Evolutionary conservation across 2,888 invertebrate species (phyloP).

Genomic region (Phanerotoma sp.): DNA sequence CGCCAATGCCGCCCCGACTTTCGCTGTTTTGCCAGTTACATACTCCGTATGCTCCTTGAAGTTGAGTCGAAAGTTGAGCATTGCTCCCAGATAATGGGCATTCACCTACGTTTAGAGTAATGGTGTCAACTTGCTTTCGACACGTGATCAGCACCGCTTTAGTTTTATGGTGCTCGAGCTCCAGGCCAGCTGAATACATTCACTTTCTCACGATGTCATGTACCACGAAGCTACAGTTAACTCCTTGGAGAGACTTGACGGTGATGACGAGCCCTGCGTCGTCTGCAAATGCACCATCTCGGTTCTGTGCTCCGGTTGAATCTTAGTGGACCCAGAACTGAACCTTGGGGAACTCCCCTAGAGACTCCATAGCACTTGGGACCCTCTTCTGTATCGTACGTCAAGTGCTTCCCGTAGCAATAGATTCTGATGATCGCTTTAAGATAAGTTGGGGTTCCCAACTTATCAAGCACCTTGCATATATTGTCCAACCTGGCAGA

Average conservation of each 20-base stretch:
- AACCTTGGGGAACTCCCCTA: conserved; percentile 27
- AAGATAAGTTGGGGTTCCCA: conserved; percentile 29
- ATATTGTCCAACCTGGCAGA: conserved; percentile 18
- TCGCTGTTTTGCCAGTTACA: conserved; percentile 19
- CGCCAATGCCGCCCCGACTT: conserved; percentile 20
- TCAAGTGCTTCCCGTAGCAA: conserved; percentile 25
- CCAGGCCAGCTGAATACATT: conserved; percentile 13
- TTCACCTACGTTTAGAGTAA: conserved; percentile 18
- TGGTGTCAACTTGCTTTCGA: conserved; percentile 17
- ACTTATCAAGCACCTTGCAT: conserved; percentile 13
- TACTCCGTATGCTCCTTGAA: conserved; percentile 19
- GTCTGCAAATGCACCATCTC: conserved; percentile 17
- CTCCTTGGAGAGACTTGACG: too few relatives aligned
- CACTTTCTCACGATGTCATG: not conserved
- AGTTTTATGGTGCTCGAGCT: conserved; percentile 31
- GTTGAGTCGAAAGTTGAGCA: conserved; percentile 25
- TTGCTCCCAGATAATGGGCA: conserved; percentile 29
- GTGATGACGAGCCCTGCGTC: too few relatives aligned
- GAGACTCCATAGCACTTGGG: conserved; percentile 10
- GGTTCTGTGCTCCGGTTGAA: not conserved
- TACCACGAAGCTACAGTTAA: too few relatives aligned
- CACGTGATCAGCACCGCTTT: conserved; percentile 26
- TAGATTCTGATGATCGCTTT: conserved; percentile 29
- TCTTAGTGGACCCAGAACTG: conserved; percentile 19
- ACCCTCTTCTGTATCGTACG: conserved; percentile 28